Evolutionary conservation across 2,113 vertebrate species (phyloP), one percentile per base, ranked within the genome.

Genomic region (Osmerus eperlanus): DNA sequence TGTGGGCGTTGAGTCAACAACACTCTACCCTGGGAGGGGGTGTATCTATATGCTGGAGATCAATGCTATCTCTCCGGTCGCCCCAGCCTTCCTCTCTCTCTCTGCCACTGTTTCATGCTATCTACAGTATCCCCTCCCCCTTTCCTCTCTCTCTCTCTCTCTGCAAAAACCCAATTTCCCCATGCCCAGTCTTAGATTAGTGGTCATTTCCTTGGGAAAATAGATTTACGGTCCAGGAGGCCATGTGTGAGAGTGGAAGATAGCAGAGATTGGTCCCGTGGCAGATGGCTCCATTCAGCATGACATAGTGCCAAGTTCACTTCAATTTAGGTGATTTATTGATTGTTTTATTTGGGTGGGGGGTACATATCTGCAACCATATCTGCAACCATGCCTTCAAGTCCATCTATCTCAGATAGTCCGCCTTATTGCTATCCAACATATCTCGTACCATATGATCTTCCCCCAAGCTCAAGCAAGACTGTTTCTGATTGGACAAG

Each of bases 1-100:
- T 29, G 36, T 32, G 32, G 15, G 8, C 18, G 64, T 41, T 61
- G 36, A 65, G 65, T 73, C 73, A 78, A 29, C 67, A 74, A 59
- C 61, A 63, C 23, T 29, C 61, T 29, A 63, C 61, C 61, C 65
- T 53, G 65, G 12, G 36, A 13, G 19, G 19, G 19, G 23, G 2
- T 53, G 65, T 29, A 47, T 51, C 19, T 47, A 18, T 60, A 32
- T 36, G 32, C 32, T 36, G 32, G 32, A 36, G 32, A 36, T 36
- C 32, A 36, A 36, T 36, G 32, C 32, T 36, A 36, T 36, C 32
- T 36, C 32, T 36, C 32, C 32, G 3, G 32, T 36, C 32, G 32
- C 32, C 32, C 32, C 32, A 8, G 32, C 32, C 32, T 36, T 36
- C 5, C 32, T 36, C 32, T 36, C 32, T 36, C 32, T 36, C 32